phyloP scores from a whole-genome alignment of 2,888 invertebrate genomes.

The Seira musarum region DNA sequence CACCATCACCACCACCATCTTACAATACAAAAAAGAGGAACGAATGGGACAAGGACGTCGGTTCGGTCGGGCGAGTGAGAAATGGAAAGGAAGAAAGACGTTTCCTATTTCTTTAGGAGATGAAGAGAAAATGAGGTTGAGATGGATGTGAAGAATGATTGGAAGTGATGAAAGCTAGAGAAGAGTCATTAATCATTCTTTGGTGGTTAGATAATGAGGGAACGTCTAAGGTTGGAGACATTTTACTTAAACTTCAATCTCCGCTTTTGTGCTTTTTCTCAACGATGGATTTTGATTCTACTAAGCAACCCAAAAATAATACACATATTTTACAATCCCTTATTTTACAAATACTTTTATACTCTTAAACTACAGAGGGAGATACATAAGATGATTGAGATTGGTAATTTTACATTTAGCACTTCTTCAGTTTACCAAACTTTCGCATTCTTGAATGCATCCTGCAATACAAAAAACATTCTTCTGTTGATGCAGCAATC shows the following conservation, averaged over 20 bases:
- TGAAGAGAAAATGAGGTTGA: constrained; percentile 57
- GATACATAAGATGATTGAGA: no score
- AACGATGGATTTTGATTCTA: not conserved
- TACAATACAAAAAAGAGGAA: not conserved
- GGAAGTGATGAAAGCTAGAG: constrained; percentile 65
- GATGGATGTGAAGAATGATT: constrained; percentile 65
- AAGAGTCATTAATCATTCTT: constrained; percentile 68
- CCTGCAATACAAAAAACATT: no score
- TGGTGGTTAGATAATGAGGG: constrained; percentile 68
- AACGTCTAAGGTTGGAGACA: constrained; percentile 57
- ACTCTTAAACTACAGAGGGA: no score
- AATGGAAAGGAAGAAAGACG: constrained; percentile 25
- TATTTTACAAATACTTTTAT: no score
- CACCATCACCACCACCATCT: not conserved
- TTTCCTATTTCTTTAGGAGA: constrained; percentile 7
- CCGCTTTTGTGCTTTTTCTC: constrained; percentile 10
- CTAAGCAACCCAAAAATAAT: no score
- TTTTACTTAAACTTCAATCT: constrained; percentile 61
- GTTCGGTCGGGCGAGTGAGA: constrained; percentile 13
- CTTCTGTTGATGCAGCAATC: no score
- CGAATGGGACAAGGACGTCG: not conserved
- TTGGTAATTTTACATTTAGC: no score
- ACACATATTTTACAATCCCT: no score
- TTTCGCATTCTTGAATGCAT: no score
- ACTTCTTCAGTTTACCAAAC: no score